These are phyloP conservation scores for Caiman crocodilus DNA, from an alignment of 2,797 vertebrate species.

Conservation along the genomic window DNA sequence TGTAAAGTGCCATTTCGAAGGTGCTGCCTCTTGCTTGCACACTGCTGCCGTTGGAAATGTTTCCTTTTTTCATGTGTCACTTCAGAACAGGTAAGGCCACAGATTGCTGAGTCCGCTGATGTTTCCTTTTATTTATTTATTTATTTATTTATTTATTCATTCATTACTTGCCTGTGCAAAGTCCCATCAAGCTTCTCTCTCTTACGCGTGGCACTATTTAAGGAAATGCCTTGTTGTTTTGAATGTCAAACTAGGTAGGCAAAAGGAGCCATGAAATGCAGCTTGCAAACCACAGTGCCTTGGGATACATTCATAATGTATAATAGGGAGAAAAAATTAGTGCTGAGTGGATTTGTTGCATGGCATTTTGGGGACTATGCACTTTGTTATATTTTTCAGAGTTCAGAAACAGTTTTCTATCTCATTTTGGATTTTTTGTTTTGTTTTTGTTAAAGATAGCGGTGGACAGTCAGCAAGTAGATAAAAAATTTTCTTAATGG, in stretches of 20 bases:
- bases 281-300: rapidly evolving
- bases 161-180: neutral
- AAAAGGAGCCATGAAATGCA: neutral
- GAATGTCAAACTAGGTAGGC: neutral
- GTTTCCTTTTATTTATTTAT: neutral
- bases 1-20: neutral
- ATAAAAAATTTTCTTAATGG: no score
- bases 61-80: neutral
- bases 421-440: neutral
- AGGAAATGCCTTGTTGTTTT: neutral
- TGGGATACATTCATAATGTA: rapidly evolving
- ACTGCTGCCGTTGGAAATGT: neutral
- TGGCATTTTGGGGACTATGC: neutral
- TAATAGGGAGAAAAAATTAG: neutral
- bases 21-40: neutral
- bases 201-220: neutral
- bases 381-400: neutral
- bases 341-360: neutral
- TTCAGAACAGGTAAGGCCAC: neutral
- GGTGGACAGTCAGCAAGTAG: neutral
- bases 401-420: neutral
- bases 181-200: neutral
- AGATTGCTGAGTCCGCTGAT: rapidly evolving
- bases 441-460: neutral
- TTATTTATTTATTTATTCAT: rapidly evolving